Conservation (phyloP, 2,797 vertebrate species). For the Scarus forsteni region DNA sequence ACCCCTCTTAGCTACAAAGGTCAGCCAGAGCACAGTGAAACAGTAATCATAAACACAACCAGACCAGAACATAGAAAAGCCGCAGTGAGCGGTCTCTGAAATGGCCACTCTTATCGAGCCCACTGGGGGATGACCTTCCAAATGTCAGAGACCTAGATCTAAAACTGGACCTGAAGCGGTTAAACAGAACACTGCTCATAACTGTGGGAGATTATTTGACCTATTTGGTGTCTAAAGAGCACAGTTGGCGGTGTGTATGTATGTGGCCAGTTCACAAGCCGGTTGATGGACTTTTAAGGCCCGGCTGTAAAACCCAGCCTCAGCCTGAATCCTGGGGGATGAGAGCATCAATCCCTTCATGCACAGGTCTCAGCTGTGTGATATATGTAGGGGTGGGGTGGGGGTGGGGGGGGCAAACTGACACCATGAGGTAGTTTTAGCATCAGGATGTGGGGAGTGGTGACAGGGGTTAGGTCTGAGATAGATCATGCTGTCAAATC, state of each 20-base stretch:
- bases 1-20: conserved; percentile 38
- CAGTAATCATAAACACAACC: conserved; percentile 67
- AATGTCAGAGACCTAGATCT: conserved; percentile 67
- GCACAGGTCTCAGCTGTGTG: conserved; percentile 56
- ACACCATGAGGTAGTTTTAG: conserved; percentile 40
- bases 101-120: conserved; percentile 65
- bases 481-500: conserved; percentile 59
- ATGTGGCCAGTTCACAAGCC: conserved; percentile 33
- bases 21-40: conserved; percentile 64
- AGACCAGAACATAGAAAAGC: conserved; percentile 63
- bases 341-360: conserved; percentile 54
- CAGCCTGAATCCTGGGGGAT: conserved; percentile 39
- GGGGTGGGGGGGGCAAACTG: conserved; percentile 37
- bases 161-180: conserved; percentile 48
- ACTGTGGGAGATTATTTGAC: conserved; percentile 29
- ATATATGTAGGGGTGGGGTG: conserved; percentile 48
- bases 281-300: conserved; percentile 59
- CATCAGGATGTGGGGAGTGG: conserved; percentile 15
- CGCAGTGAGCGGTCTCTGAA: conserved; percentile 50
- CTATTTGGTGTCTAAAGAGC: conserved; percentile 44
- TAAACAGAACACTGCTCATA: conserved; percentile 38
- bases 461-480: conserved; percentile 42
- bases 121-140: conserved; percentile 69
- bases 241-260: conserved; percentile 25
- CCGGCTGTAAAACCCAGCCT: conserved; percentile 12